Percentiles rank a stretch among this genome's conserved stretches.
phyloP scores from a whole-genome alignment of 2,888 invertebrate genomes.

The Adineta ricciae region DNA sequence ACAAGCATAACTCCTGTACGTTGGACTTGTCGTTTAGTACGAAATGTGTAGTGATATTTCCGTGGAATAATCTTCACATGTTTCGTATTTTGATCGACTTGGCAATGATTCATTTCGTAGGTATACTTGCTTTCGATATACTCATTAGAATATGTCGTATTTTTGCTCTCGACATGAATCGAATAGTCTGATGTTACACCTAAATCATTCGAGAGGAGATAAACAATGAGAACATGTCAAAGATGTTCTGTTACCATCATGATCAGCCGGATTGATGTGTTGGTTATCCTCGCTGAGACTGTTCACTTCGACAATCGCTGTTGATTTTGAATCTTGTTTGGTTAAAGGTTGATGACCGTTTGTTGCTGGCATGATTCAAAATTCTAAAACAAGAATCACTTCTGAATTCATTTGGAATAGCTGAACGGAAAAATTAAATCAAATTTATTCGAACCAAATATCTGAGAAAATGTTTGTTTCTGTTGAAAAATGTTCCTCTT shows the following conservation, averaged over 20 bases:
- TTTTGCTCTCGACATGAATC: constrained; percentile 61
- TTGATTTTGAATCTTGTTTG: not conserved
- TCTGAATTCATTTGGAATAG: not conserved
- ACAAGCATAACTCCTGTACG: constrained; percentile 82
- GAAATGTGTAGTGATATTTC: constrained; percentile 1
- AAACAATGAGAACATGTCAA: too few relatives aligned
- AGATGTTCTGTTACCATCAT: not conserved
- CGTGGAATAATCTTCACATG: not conserved
- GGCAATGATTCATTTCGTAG: constrained; percentile 56
- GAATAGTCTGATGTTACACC: constrained; percentile 14
- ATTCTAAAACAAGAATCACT: not conserved
- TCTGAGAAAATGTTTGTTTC: not conserved
- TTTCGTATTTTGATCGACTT: not conserved
- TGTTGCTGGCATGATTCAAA: not conserved
- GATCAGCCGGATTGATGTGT: not conserved
- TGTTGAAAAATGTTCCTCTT: not conserved
- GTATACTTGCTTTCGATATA: constrained; percentile 69
- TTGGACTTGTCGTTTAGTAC: constrained; percentile 67
- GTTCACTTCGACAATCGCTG: not conserved
- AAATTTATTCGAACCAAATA: not conserved
- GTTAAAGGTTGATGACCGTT: not conserved
- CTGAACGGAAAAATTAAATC: not conserved
- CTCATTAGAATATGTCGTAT: constrained; percentile 68
- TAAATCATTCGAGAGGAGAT: not conserved
- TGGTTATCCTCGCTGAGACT: not conserved